phyloP scores from a whole-genome alignment of 1,140 invertebrate species.

The Diabrotica virgifera region DNA sequence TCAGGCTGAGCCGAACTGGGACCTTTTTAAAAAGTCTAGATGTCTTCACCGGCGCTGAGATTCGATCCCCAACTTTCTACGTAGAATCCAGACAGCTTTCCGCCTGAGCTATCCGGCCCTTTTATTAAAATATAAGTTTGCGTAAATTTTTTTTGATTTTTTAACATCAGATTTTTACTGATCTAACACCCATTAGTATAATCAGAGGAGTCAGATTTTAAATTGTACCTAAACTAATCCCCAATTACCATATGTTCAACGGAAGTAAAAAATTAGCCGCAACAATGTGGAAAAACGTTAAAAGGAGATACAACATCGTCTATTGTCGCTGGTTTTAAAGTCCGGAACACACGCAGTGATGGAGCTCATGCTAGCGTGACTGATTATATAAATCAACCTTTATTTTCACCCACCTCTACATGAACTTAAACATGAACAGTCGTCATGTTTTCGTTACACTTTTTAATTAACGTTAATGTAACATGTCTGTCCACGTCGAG shows the following conservation, averaged over 20 bases:
- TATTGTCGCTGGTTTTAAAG: slow-evolving; percentile 17
- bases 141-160: too few relatives aligned
- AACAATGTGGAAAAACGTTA: slow-evolving; percentile 30
- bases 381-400: slow-evolving; percentile 33
- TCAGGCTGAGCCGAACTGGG: too few relatives aligned
- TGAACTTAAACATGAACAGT: slow-evolving; percentile 23
- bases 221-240: not conserved
- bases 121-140: too few relatives aligned
- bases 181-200: too few relatives aligned
- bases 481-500: slow-evolving; percentile 14
- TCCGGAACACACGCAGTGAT: slow-evolving; percentile 29
- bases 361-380: slow-evolving; percentile 26
- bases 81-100: too few relatives aligned
- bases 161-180: too few relatives aligned
- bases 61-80: too few relatives aligned
- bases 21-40: too few relatives aligned
- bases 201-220: too few relatives aligned
- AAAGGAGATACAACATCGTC: slow-evolving; percentile 2
- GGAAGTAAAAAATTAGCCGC: slow-evolving; percentile 28
- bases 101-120: too few relatives aligned
- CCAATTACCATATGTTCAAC: slow-evolving; percentile 9
- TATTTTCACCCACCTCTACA: slow-evolving; percentile 29
- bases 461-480: slow-evolving; percentile 25
- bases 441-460: slow-evolving; percentile 21
- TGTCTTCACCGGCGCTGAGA: too few relatives aligned